phyloP scores from a whole-genome alignment of 2,888 invertebrate genomes.

The Ischnus inquisitorius region DNA sequence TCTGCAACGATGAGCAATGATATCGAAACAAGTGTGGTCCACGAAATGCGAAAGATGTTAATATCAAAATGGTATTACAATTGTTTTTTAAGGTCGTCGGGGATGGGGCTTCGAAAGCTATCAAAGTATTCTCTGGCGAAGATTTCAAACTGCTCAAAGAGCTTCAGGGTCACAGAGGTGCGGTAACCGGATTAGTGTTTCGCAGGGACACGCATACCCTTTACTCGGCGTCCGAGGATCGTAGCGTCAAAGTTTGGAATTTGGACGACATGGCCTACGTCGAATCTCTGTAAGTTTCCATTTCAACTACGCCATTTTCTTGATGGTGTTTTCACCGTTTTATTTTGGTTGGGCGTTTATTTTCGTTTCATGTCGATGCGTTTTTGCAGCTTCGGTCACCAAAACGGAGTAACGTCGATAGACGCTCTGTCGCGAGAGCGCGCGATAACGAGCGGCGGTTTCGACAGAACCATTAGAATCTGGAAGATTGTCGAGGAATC shows the following conservation, averaged over 20 bases:
- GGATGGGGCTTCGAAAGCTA: slow-evolving; percentile 88
- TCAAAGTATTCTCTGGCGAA: slow-evolving; percentile 94
- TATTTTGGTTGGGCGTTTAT: background rate
- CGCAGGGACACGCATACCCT: slow-evolving; percentile 94
- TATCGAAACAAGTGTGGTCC: too few relatives aligned
- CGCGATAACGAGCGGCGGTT: slow-evolving; percentile 95
- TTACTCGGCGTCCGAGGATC: slow-evolving; percentile 92
- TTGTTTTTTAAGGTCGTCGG: slow-evolving; percentile 88
- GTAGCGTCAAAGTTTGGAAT: slow-evolving; percentile 97
- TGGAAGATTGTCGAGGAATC: slow-evolving; percentile 99
- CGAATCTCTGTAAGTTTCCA: slow-evolving; percentile 91
- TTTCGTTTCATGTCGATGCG: background rate
- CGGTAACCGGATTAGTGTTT: slow-evolving; percentile 93
- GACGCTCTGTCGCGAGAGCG: slow-evolving; percentile 95
- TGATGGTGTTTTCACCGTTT: background rate
- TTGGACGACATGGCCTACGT: slow-evolving; percentile 98
- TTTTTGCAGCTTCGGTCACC: slow-evolving; percentile 91
- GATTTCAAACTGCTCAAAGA: slow-evolving; percentile 92
- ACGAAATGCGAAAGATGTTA: too few relatives aligned
- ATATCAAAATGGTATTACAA: slow-evolving; percentile 48
- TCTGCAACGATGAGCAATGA: too few relatives aligned
- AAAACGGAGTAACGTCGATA: slow-evolving; percentile 93
- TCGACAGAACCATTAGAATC: slow-evolving; percentile 94
- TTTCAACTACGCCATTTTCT: background rate
- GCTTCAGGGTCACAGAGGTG: slow-evolving; percentile 92